phyloP scores from a whole-genome alignment of 2,797 vertebrate species.

The Phalloptychus januarius region DNA sequence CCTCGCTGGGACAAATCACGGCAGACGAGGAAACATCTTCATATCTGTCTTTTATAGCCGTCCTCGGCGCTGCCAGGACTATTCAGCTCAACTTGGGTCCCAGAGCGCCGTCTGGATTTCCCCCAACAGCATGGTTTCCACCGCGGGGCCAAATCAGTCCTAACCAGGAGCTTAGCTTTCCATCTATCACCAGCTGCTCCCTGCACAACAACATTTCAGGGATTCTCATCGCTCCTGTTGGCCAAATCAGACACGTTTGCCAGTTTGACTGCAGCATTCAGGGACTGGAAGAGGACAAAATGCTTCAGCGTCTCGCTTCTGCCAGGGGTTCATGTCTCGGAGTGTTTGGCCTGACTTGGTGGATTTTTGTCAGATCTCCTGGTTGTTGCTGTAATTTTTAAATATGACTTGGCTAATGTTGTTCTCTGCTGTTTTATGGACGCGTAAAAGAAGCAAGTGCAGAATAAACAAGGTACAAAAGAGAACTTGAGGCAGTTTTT shows the following conservation, averaged over 20 bases:
- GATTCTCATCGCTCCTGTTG: conserved; percentile 56
- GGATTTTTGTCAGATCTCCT: conserved; percentile 31
- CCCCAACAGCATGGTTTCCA: conserved; percentile 58
- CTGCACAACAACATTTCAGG: conserved; percentile 66
- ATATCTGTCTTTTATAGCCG: conserved; percentile 62
- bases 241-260: conserved; percentile 40
- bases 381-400: conserved; percentile 28
- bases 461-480: not conserved
- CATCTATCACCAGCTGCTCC: conserved; percentile 55
- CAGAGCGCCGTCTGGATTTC: conserved; percentile 61
- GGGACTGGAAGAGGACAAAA: conserved; percentile 44
- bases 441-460: not conserved
- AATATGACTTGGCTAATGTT: conserved; percentile 19
- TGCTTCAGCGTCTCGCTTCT: conserved; percentile 32
- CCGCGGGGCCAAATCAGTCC: conserved; percentile 49
- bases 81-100: conserved; percentile 58
- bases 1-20: conserved; percentile 49
- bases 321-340: conserved; percentile 43
- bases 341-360: conserved; percentile 37
- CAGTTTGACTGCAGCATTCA: conserved; percentile 43
- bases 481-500: not conserved
- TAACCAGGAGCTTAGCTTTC: conserved; percentile 56
- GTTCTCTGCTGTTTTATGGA: conserved; percentile 13
- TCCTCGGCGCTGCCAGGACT: conserved; percentile 54
- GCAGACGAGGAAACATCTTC: conserved; percentile 64